Percentiles rank a stretch among this genome's conserved stretches.
These are phyloP conservation scores for Festucalex cinctus DNA, from an alignment of 2,113 vertebrate genomes.

Conservation along the genomic window DNA sequence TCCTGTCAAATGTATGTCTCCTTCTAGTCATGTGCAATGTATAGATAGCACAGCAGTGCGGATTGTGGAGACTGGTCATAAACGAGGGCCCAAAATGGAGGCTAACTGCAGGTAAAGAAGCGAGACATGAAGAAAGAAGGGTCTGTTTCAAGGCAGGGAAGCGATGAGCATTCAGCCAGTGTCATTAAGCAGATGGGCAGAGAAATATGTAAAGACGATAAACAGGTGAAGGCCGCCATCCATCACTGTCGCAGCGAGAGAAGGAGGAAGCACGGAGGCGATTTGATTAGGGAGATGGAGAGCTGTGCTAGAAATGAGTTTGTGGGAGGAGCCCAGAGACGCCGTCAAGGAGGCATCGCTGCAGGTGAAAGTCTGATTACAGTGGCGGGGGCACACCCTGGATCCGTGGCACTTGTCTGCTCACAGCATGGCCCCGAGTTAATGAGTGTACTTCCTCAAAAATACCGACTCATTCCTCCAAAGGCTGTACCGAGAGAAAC, in stretches of 20 bases:
- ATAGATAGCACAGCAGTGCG: conserved; percentile 20
- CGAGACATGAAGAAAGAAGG: not conserved
- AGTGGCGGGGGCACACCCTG: not conserved
- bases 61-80: not conserved
- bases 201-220: conserved; percentile 67
- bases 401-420: not conserved
- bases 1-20: conserved; percentile 34
- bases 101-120: conserved; percentile 34
- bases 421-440: conserved; percentile 29
- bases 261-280: conserved; percentile 35
- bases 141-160: conserved; percentile 4
- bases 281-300: conserved; percentile 53
- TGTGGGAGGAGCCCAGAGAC: conserved; percentile 8
- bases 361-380: conserved; percentile 1
- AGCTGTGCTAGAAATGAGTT: conserved; percentile 35
- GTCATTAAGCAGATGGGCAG: conserved; percentile 57
- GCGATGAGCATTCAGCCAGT: conserved; percentile 4
- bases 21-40: conserved; percentile 31
- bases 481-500: not conserved
- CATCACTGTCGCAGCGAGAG: conserved; percentile 51
- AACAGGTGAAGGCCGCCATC: conserved; percentile 61
- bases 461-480: conserved; percentile 36
- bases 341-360: not conserved
- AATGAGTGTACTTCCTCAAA: conserved; percentile 36
- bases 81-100: not conserved